These are phyloP conservation scores for Oxygymnocypris stewartii DNA, from an alignment of 2,113 vertebrate genomes.

Conservation along the genomic window DNA sequence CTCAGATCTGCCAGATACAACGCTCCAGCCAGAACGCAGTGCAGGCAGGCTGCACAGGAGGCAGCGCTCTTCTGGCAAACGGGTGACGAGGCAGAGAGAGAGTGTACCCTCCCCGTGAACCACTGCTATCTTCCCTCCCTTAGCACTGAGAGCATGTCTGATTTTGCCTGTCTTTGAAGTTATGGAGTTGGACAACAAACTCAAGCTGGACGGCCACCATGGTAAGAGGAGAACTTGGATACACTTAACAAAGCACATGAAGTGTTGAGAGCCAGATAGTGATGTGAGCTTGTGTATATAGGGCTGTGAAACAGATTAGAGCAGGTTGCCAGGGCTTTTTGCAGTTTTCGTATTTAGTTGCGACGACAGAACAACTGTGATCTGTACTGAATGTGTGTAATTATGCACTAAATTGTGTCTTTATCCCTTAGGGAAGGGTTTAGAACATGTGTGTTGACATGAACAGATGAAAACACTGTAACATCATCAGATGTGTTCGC, in stretches of 20 bases:
- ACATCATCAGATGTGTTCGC: constrained; percentile 20
- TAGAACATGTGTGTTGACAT: background rate
- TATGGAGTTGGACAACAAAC: constrained; percentile 78
- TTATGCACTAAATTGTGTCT: background rate
- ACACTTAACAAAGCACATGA: constrained; percentile 34
- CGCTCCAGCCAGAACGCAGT: constrained; percentile 23
- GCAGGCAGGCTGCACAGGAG: constrained; percentile 14
- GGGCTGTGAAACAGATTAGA: constrained; percentile 49
- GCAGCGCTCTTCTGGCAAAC: constrained; percentile 42
- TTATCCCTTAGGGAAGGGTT: background rate
- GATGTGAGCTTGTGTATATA: constrained; percentile 30
- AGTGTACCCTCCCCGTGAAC: constrained; percentile 21
- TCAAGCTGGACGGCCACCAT: constrained; percentile 76
- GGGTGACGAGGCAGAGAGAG: constrained; percentile 21
- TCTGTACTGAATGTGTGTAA: constrained; percentile 29
- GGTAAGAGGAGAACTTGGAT: constrained; percentile 71
- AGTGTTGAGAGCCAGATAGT: constrained; percentile 25
- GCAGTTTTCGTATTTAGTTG: constrained; percentile 24
- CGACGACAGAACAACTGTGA: constrained; percentile 19
- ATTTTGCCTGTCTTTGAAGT: constrained; percentile 65
- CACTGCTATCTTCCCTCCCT: constrained; percentile 20
- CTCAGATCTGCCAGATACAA: constrained; percentile 43
- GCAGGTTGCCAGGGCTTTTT: constrained; percentile 31
- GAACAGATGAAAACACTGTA: background rate
- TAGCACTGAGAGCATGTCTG: constrained; percentile 67